A percentile compares a stretch with the other conserved stretches of the same genome.
Conservation (phyloP, 2,113 vertebrate genomes). For the Lagopus leucura region DNA sequence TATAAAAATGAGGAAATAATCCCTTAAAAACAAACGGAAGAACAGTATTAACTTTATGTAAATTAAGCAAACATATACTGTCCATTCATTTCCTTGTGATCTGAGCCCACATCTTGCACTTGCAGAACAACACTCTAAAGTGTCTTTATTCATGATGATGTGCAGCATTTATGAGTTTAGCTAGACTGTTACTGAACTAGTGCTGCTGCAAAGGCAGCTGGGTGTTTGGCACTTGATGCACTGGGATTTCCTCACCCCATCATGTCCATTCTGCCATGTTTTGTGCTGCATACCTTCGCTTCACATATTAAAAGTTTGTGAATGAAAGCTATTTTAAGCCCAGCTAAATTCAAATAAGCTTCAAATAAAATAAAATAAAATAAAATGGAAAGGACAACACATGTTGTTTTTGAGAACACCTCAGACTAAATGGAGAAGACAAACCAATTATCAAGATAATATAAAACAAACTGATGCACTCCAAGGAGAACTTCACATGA, state of each 20-base stretch:
- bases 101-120: not conserved
- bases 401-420: not conserved
- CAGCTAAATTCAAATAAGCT: conserved; percentile 24
- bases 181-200: not conserved
- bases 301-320: not conserved
- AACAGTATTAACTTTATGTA: not conserved
- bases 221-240: not conserved
- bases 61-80: not conserved
- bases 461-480: not conserved
- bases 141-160: not conserved
- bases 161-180: not conserved
- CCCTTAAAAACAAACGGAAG: not conserved
- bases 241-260: not conserved
- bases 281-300: not conserved
- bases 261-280: not conserved
- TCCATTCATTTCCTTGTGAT: not conserved
- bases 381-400: not conserved
- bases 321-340: not conserved
- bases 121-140: not conserved
- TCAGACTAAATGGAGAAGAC: not conserved
- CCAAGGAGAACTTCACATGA: not conserved
- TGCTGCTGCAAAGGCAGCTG: not conserved
- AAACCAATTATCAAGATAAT: conserved; percentile 29
- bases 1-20: not conserved
- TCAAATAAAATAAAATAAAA: not conserved